Percentiles rank a stretch among this genome's conserved stretches.
phyloP scores from a whole-genome alignment of 2,888 invertebrate species.

The Conistra vaccinii region DNA sequence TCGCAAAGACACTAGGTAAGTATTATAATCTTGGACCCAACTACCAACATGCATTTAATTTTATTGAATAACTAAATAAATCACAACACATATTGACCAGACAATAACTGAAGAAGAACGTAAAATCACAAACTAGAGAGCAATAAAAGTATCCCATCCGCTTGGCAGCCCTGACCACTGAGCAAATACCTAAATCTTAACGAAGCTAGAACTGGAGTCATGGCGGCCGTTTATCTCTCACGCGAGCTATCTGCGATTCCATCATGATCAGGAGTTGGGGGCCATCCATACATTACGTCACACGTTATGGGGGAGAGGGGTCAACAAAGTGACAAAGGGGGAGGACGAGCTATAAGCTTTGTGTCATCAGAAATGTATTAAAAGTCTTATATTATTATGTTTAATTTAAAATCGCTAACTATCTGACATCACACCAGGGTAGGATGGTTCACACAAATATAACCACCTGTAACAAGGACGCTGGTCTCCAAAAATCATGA shows the following conservation, averaged over 20 bases:
- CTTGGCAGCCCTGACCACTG: conserved; percentile 49
- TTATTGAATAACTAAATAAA: background rate
- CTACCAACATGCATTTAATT: background rate
- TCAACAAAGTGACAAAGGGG: background rate
- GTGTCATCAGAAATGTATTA: too few relatives aligned
- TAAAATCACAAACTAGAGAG: conserved; percentile 8
- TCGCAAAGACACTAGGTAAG: background rate
- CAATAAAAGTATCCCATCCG: background rate
- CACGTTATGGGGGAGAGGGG: background rate
- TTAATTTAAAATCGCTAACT: background rate
- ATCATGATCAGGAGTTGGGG: conserved; percentile 63
- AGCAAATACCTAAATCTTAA: conserved; percentile 59
- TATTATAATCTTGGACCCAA: background rate
- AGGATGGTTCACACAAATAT: background rate
- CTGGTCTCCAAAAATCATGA: background rate
- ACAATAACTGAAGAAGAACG: background rate
- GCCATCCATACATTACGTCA: background rate
- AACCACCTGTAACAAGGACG: background rate
- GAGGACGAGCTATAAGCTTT: too few relatives aligned
- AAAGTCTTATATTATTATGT: background rate
- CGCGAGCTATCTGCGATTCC: conserved; percentile 67
- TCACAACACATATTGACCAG: background rate
- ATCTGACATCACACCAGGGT: too few relatives aligned
- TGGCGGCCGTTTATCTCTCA: conserved; percentile 69
- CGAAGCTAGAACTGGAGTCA: conserved; percentile 60